Base-by-base conservation (phyloP, 2,888 invertebrate genomes). In the Trissoscelio sp. region DNA sequence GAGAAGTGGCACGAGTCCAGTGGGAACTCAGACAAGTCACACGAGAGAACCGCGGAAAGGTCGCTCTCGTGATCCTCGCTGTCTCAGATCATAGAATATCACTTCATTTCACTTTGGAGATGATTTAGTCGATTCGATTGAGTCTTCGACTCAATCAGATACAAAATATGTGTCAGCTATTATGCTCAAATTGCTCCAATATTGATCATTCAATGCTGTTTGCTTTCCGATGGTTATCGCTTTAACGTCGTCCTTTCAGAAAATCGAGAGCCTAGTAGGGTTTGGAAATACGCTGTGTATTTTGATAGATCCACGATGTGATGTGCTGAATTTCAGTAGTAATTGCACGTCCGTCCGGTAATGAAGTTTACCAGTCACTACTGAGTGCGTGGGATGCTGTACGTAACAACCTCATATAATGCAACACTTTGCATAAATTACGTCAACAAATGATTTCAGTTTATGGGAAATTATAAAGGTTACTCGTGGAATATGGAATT, bases 1-100 rank as follows among this genome's bases (percentile, higher is more conserved):
- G 48, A 66, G 77, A 77, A 77, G 77, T 77, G 69, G 77, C 77
- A 77, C 69, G 67, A 69, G 77, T 77, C 77, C 69, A 77, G 67
- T 77, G 77, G 77, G 77, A 77, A 77, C 77, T 46, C 46, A 55
- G 44, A 57, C 67, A 20, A 69, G 69, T 77, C 77, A 60, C 77
- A 77, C 77, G 69, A 69, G 69, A 24, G 51, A 77, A 42, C 44
- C 53, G 77, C 60, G 77, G 60, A 60, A 77, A 77, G 67, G 77
- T 69, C 77, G 67, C 60, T 77, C 77, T 67, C 77, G 77, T 77
- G 77, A 60, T 60, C 67, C 62, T 44, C 58, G 75, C 48, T 51
- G 58, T 58, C 75, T 48, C n/a, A 28, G 74, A 46, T 58, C 66
- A 48, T 22, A 58, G 66, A 75, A 75, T 75, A 66, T 58, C 64